A percentile compares a stretch with the other conserved stretches of the same genome.
phyloP scores from a whole-genome alignment of 53 echinoderm and acorn worm genomes.

The Patiria pectinifera region DNA sequence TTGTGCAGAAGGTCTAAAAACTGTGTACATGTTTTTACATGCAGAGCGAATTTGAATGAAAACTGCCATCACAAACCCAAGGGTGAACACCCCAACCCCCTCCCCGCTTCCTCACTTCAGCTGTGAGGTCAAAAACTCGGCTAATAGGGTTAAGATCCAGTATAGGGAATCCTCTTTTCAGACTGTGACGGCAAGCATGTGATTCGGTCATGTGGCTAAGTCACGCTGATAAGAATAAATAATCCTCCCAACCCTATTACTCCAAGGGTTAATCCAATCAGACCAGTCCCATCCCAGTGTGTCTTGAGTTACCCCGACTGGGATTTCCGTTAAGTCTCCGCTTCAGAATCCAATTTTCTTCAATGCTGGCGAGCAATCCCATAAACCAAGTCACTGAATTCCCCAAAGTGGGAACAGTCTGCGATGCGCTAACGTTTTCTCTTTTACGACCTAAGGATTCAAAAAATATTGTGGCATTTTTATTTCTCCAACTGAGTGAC shows the following conservation, averaged over 20 bases:
- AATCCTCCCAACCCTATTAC: neutral
- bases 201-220: neutral
- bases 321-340: conserved; percentile 8
- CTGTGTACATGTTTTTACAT: too few relatives aligned
- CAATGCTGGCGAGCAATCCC: neutral
- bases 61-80: too few relatives aligned
- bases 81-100: too few relatives aligned
- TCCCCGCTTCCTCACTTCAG: too few relatives aligned
- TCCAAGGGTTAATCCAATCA: neutral
- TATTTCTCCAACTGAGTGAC: too few relatives aligned
- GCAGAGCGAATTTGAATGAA: too few relatives aligned
- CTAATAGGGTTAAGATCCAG: neutral
- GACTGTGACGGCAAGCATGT: neutral
- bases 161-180: neutral
- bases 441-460: too few relatives aligned
- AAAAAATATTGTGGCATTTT: too few relatives aligned
- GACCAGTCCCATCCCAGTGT: neutral
- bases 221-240: neutral
- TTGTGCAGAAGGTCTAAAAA: too few relatives aligned
- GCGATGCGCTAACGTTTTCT: too few relatives aligned
- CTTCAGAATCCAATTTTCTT: conserved; percentile 36
- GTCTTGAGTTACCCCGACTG: neutral
- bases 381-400: neutral
- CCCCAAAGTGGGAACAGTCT: neutral
- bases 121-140: too few relatives aligned